A percentile compares a stretch with the other conserved stretches of the same genome.
These are phyloP conservation scores for Plecotus auritus DNA, from an alignment of 2,113 vertebrate genomes.

Conservation along the genomic window DNA sequence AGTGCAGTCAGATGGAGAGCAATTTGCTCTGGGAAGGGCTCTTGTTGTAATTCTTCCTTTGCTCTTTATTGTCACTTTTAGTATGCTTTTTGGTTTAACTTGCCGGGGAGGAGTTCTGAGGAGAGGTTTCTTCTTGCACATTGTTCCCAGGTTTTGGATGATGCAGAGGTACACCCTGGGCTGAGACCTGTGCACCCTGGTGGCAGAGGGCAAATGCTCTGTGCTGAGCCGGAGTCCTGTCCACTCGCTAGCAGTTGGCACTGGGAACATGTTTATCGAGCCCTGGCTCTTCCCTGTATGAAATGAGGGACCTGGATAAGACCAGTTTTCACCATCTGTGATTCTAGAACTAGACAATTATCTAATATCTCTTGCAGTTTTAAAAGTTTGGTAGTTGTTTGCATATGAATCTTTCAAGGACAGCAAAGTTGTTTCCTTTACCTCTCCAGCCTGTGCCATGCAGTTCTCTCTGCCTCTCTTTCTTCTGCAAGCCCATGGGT, in stretches of 20 bases:
- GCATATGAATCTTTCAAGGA: not conserved
- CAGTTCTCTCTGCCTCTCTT: not conserved
- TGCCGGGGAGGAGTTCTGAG: not conserved
- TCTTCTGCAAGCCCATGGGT: accelerated
- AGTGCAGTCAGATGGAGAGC: not conserved
- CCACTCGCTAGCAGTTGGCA: not conserved
- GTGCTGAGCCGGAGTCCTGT: accelerated
- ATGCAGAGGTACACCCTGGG: not conserved
- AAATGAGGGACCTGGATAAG: not conserved
- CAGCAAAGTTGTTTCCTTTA: not conserved
- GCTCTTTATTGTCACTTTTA: not conserved
- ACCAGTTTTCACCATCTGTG: not conserved
- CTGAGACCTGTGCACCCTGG: too few relatives aligned
- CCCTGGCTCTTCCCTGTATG: not conserved
- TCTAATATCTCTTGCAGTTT: not conserved
- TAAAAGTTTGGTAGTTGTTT: not conserved
- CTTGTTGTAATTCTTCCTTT: not conserved
- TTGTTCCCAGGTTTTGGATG: not conserved
- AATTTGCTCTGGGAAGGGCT: not conserved
- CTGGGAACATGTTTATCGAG: not conserved
- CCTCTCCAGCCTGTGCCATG: not conserved
- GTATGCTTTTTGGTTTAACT: not conserved
- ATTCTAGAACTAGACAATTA: not conserved
- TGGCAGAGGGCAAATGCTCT: too few relatives aligned
- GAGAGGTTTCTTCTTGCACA: not conserved